Conservation (phyloP, 2,888 invertebrate species). For the Cheilosia urbana region DNA sequence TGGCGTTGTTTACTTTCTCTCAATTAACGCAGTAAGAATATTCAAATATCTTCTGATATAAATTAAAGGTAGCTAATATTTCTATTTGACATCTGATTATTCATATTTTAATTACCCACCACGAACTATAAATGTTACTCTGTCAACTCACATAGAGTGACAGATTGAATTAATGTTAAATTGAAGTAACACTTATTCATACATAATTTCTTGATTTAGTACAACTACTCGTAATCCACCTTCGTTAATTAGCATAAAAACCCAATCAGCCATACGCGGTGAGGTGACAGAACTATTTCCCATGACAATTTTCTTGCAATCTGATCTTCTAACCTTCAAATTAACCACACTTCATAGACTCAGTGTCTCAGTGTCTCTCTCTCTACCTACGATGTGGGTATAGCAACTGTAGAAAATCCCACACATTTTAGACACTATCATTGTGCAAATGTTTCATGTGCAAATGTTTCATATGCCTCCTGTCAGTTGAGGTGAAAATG, state of each 20-base stretch:
- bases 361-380: background rate
- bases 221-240: background rate
- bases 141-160: background rate
- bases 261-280: background rate
- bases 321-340: conserved; percentile 32
- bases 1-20: background rate
- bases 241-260: conserved; percentile 6
- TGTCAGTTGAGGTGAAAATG: background rate
- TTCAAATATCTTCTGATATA: background rate
- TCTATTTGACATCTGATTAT: background rate
- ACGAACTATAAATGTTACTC: background rate
- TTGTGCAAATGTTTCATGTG: conserved; percentile 7
- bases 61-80: background rate
- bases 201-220: background rate
- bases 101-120: background rate
- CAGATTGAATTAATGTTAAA: background rate
- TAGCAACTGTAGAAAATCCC: conserved; percentile 10
- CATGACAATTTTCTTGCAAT: conserved; percentile 11
- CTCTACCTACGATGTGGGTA: background rate
- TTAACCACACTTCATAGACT: conserved; percentile 8
- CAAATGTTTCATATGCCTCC: background rate
- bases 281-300: conserved; percentile 8
- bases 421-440: conserved; percentile 12
- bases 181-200: background rate
- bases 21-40: background rate